Evolutionary conservation across 2,797 vertebrate species (phyloP), one percentile per base, ranked within the genome.

Genomic region (Glossophaga mutica): DNA sequence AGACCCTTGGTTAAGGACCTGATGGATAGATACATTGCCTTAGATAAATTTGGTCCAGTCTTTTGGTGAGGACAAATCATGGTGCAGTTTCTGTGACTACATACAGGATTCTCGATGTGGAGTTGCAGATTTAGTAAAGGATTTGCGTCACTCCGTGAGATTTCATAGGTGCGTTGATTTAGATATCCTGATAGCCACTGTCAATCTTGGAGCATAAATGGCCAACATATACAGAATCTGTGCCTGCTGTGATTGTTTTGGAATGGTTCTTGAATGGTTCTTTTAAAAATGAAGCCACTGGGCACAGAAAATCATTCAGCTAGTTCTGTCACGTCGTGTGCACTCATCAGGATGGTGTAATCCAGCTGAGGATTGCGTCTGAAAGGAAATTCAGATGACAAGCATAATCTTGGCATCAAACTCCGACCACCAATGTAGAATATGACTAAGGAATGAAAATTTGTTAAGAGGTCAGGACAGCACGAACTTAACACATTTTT

Each of bases 401-500:
- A 73, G 85, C 57, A 73, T 55, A 59, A 68, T 90, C 82, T 86
- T 96, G 94, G 82, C 62, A 32, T 85, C 42, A 7, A 9, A 76
- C 4, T 39, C 37, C 1, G 67, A 88, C 74, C 88, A 96, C 88
- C 95, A 94, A 76, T 9, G 78, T 44, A 90, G 88, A 95, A 62
- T 96, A 77, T 94, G 88, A 97, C 93, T 93, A 81, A 96, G 55
- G 52, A 95, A 77, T 78, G 37, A 78, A 90, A 82, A 34, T 94
- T 89, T 81, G 94, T 83, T 81, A 26, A 89, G 94, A 96, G 85
- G 91, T 96, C 86, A 90, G 71, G 74, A 94, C 79, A 52, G 74
- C 42, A 88, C 68, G 82, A 88, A 94, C 83, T 90, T 96, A 65
- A 89, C 78, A 97, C 81, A 68, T 95, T 94, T 93, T 97, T 88